A percentile compares a stretch with the other conserved stretches of the same genome.
Conservation (phyloP, 2,888 invertebrate species). For the Pyrrhia umbra region DNA sequence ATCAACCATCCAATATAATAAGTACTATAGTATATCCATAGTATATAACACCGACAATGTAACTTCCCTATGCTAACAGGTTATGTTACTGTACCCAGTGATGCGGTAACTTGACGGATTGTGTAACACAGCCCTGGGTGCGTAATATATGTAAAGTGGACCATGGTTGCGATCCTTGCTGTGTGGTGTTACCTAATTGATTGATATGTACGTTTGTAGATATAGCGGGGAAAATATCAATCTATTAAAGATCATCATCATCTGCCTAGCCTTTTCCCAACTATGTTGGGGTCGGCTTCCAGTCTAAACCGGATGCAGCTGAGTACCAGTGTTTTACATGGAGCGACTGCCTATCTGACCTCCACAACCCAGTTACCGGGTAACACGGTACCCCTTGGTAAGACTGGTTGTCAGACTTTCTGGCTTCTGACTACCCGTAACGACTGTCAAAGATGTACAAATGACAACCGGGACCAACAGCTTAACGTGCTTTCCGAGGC, state of each 20-base stretch:
- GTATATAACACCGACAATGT: conserved; percentile 18
- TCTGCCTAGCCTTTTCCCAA: too few relatives aligned
- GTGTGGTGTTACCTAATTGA: conserved; percentile 1
- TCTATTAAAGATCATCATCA: background rate
- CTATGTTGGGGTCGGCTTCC: too few relatives aligned
- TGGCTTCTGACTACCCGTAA: too few relatives aligned
- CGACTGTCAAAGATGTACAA: too few relatives aligned
- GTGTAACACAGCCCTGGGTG: conserved; percentile 34
- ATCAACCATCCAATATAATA: background rate
- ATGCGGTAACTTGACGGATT: conserved; percentile 38
- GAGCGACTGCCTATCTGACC: too few relatives aligned
- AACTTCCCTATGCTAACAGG: conserved; percentile 30
- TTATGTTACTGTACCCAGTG: conserved; percentile 35
- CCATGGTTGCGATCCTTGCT: conserved; percentile 22
- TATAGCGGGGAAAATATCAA: background rate
- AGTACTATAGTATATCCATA: background rate
- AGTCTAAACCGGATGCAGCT: too few relatives aligned
- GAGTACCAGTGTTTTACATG: too few relatives aligned
- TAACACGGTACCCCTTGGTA: too few relatives aligned
- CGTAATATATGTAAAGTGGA: conserved; percentile 29
- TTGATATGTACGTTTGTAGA: background rate
- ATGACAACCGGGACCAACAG: too few relatives aligned
- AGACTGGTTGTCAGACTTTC: too few relatives aligned
- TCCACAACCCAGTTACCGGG: too few relatives aligned
- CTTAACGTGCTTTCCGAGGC: too few relatives aligned